Conservation (phyloP, 1,140 invertebrate genomes). For the Stenopsyche tienmushanensis region DNA sequence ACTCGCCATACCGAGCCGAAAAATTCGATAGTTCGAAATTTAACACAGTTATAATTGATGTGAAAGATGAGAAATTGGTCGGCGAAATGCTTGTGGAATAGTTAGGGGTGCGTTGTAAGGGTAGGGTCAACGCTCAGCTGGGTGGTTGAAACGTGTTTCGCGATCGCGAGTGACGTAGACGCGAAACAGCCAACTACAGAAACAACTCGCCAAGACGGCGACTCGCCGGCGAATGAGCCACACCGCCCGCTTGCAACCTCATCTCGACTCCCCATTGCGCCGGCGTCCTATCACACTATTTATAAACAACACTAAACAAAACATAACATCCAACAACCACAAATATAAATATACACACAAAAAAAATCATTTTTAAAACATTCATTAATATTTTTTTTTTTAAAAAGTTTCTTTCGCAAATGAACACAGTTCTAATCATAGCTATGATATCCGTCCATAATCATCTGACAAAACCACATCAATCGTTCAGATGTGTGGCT, state of each 20-base stretch:
- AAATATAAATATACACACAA: background rate
- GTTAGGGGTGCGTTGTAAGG: no score
- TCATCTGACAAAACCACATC: no score
- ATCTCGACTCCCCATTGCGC: slow-evolving; percentile 10
- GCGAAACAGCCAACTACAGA: background rate
- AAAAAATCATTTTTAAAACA: background rate
- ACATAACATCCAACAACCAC: background rate
- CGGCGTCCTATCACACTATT: slow-evolving; percentile 2
- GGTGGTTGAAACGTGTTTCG: slow-evolving; percentile 4
- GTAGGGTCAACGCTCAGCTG: no score
- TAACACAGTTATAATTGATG: no score
- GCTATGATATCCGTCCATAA: no score
- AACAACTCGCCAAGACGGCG: slow-evolving; percentile 12
- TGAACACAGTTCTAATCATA: no score
- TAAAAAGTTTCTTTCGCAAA: no score
- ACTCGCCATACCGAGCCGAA: no score
- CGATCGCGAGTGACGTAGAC: background rate
- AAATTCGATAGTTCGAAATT: no score
- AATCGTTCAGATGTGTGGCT: no score
- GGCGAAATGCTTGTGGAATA: no score
- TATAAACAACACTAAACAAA: slow-evolving; percentile 5
- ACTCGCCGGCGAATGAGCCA: slow-evolving; percentile 30
- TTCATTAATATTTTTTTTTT: background rate
- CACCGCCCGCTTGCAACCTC: background rate
- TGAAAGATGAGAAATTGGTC: no score